Evolutionary conservation across 1,140 invertebrate genomes (phyloP), one percentile per base, ranked within the genome.

Genomic region (Luehdorfia chinensis): DNA sequence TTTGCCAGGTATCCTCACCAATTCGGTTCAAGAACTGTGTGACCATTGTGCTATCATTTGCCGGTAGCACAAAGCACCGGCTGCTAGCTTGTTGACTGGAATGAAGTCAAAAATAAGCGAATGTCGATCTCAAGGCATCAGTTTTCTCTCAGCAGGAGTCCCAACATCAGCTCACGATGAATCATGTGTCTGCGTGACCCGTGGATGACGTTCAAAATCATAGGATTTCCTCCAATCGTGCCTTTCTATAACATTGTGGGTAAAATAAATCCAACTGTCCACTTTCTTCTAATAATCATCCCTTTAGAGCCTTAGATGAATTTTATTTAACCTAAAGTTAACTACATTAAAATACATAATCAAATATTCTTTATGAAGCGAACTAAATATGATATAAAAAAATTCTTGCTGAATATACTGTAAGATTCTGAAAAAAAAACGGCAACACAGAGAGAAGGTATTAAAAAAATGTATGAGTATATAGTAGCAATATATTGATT

Each of bases 211-310:
- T 65, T 75, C 73, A 70, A 78, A 74, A 81, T 76, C 69, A 75
- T 78, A 74, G 72, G 76, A 72, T 86, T 84, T 79, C 79, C 70
- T 83, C 83, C 73, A 69, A 78, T 72, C 62, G 68, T 75, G 74
- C 76, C 66, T 75, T 80, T 84, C 83, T 86, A 86, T 86, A 86
- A 86, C 79, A 86, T 86, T 80, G 78, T 65, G 69, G 66, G 72
- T 70, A 86, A 83, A 71, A 75, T 79, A 69, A 83, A 81, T 75
- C 66, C 65, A 69, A 62, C 56, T 50, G 47, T 56, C 56, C 50
- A 59, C 47, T 47, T 39, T 56, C 56, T 63, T 48, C 53, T 53
- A 39, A 53, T 30, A 47, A 47, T 59, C 43, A 52, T 52, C 52
- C 46, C 54, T 33, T 33, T 18, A 52, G 46, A 60, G 64, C 70